These are phyloP conservation scores for Sterrhoptilus dennistouni DNA, from an alignment of 2,113 vertebrate genomes.

Conservation along the genomic window DNA sequence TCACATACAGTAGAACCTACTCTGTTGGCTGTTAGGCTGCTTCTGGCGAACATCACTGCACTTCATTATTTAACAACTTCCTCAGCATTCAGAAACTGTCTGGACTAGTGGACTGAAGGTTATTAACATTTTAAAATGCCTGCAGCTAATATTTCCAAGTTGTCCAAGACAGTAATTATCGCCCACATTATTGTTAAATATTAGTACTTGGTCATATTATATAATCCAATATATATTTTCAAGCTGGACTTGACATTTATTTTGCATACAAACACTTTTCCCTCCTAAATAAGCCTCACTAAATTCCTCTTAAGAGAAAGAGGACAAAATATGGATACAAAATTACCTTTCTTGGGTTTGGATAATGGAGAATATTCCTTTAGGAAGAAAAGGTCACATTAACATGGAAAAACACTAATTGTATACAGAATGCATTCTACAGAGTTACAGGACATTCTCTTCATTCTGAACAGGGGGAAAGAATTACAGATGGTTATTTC, in stretches of 20 bases:
- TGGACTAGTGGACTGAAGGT: background rate
- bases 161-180: background rate
- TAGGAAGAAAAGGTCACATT: background rate
- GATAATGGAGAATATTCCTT: background rate
- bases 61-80: constrained; percentile 27
- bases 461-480: background rate
- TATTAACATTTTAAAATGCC: constrained; percentile 33
- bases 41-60: background rate
- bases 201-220: background rate
- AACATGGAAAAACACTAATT: background rate
- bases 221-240: background rate
- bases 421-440: background rate
- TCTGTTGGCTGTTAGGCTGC: background rate
- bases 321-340: background rate
- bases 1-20: background rate
- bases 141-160: background rate
- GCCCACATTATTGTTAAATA: background rate
- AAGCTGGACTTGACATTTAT: background rate
- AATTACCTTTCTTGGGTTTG: background rate
- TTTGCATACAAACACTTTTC: background rate
- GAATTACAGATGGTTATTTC: background rate
- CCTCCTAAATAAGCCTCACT: background rate
- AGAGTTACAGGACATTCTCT: background rate
- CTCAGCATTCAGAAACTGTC: background rate
- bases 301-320: background rate